Percentiles rank a stretch among this genome's conserved stretches.
These are phyloP conservation scores for Okamejei kenojei DNA, from an alignment of 2,797 vertebrate genomes.

Conservation along the genomic window DNA sequence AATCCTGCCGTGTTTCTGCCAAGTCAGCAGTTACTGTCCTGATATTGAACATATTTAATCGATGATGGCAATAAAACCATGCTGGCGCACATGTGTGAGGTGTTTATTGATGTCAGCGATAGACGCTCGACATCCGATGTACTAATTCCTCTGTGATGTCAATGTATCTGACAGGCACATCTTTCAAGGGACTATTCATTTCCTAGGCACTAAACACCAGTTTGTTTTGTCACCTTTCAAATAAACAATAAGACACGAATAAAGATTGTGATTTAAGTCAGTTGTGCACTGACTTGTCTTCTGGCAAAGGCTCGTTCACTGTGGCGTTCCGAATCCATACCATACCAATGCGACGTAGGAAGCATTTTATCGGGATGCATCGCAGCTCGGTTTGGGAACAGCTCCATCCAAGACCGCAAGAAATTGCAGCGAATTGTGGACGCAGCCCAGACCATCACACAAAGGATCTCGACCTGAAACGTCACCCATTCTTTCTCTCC, in stretches of 20 bases:
- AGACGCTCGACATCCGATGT: neutral
- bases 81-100: neutral
- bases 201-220: neutral
- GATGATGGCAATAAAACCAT: neutral
- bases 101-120: neutral
- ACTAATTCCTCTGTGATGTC: neutral
- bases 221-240: neutral
- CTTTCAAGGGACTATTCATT: slow-evolving; percentile 25
- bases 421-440: no score
- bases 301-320: neutral
- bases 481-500: no score
- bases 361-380: neutral
- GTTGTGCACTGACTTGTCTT: neutral
- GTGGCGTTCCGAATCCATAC: neutral
- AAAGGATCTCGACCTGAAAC: no score
- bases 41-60: neutral
- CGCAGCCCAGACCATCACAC: no score
- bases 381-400: no score
- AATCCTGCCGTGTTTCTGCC: neutral
- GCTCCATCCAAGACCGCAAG: no score
- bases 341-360: neutral
- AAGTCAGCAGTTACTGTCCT: neutral
- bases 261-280: neutral
- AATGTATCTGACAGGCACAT: neutral
- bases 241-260: neutral